These are phyloP conservation scores for Dendropsophus ebraccatus DNA, from an alignment of 2,113 vertebrate genomes.

Conservation along the genomic window DNA sequence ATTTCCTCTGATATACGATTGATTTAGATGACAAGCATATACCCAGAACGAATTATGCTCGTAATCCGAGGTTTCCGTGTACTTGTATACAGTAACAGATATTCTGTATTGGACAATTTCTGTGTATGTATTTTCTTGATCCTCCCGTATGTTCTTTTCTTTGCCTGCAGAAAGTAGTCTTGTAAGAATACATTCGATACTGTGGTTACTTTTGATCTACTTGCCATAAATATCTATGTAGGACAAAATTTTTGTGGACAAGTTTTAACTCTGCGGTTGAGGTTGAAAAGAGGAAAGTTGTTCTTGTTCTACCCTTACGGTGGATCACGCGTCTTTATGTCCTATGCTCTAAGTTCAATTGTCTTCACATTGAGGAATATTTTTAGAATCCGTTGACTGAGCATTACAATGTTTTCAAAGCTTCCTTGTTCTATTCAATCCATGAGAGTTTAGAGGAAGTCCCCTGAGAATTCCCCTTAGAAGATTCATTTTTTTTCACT, in stretches of 20 bases:
- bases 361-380: slow-evolving; percentile 5
- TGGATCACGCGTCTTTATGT: neutral
- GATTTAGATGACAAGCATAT: too few relatives aligned
- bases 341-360: neutral
- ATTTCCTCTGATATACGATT: too few relatives aligned
- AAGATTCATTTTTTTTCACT: neutral
- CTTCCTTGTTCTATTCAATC: slow-evolving; percentile 4
- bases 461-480: slow-evolving; percentile 11
- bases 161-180: neutral
- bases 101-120: too few relatives aligned
- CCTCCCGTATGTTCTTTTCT: too few relatives aligned
- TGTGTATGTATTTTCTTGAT: too few relatives aligned
- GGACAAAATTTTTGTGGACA: neutral
- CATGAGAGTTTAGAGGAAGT: neutral
- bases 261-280: neutral
- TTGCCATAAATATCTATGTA: slow-evolving; percentile 14
- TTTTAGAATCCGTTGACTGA: neutral
- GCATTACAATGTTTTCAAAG: slow-evolving; percentile 13
- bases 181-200: neutral
- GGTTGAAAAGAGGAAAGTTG: neutral
- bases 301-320: neutral
- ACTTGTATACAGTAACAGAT: too few relatives aligned
- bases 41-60: too few relatives aligned
- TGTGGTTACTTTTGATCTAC: neutral
- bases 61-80: too few relatives aligned